Conservation (phyloP, 2,888 invertebrate species). For the Stegana nigrithorax region DNA sequence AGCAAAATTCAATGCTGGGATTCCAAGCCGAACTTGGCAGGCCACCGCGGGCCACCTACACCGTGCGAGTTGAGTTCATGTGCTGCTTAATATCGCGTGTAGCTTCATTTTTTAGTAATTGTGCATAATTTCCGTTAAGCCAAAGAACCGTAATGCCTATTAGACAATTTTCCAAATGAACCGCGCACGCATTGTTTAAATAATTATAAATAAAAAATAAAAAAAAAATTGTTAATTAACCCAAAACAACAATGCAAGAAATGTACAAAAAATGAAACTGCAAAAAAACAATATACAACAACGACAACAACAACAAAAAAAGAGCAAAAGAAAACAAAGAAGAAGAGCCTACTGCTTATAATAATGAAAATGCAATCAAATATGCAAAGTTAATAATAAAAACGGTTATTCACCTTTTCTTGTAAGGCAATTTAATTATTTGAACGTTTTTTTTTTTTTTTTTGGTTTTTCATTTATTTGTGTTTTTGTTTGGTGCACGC, state of each 20-base stretch:
- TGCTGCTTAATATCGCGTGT: no score
- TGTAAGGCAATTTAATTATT: background rate
- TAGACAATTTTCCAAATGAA: background rate
- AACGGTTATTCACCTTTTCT: slow-evolving; percentile 12
- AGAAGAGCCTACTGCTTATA: no score
- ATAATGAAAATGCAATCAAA: no score
- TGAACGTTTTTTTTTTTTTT: background rate
- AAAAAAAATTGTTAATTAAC: no score
- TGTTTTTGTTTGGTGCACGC: background rate
- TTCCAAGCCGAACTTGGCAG: no score
- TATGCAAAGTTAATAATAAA: slow-evolving; percentile 15
- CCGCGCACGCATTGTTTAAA: no score
- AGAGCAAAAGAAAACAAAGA: no score
- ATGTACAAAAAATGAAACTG: background rate
- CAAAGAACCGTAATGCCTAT: background rate
- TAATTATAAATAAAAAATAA: background rate
- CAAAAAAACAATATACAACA: background rate
- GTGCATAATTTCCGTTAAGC: background rate
- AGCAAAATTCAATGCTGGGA: no score
- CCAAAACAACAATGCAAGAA: background rate
- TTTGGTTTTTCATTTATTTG: background rate
- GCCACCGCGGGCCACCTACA: no score
- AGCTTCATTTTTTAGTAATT: no score
- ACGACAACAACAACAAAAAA: background rate
- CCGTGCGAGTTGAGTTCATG: no score